Percentiles rank a stretch among this genome's conserved stretches.
These are phyloP conservation scores for Atta cephalotes DNA, from an alignment of 1,140 invertebrate genomes.

Conservation along the genomic window DNA sequence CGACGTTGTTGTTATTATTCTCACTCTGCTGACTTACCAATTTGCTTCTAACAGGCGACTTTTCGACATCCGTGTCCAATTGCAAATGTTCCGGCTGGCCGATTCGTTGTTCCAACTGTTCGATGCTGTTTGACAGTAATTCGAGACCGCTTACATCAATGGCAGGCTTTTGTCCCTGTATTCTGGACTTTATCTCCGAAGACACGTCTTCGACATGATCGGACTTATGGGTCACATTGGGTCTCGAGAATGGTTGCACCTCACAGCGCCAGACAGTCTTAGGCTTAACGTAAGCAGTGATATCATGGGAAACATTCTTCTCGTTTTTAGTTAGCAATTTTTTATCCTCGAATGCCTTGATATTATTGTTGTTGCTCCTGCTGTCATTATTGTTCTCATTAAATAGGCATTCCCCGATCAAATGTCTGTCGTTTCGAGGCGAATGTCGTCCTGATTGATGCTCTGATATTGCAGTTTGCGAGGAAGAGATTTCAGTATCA, in stretches of 20 bases:
- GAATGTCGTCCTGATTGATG: not conserved
- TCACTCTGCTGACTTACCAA: constrained; percentile 73
- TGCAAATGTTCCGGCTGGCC: constrained; percentile 82
- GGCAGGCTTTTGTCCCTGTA: constrained; percentile 72
- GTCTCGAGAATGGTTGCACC: not conserved
- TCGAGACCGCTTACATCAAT: constrained; percentile 93
- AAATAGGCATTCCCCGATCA: constrained; percentile 2
- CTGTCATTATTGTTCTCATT: constrained; percentile 72
- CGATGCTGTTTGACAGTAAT: constrained; percentile 93
- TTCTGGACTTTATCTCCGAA: constrained; percentile 3
- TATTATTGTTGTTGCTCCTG: constrained; percentile 73
- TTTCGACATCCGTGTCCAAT: constrained; percentile 70
- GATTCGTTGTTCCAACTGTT: constrained; percentile 88
- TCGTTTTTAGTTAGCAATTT: constrained; percentile 56
- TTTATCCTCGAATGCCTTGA: constrained; percentile 6
- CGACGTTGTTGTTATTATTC: constrained; percentile 87
- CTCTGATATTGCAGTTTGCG: not conserved
- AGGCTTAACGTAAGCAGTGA: constrained; percentile 29
- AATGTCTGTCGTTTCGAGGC: not conserved
- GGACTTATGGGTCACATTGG: not conserved
- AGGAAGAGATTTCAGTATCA: constrained; percentile 46
- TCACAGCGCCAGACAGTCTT: constrained; percentile 46
- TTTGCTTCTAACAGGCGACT: constrained; percentile 74
- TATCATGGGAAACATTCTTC: constrained; percentile 38
- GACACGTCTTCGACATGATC: constrained; percentile 30